Evolutionary conservation across 2,797 vertebrate genomes (phyloP), one percentile per base, ranked within the genome.

Genomic region (Tamandua tetradactyla): DNA sequence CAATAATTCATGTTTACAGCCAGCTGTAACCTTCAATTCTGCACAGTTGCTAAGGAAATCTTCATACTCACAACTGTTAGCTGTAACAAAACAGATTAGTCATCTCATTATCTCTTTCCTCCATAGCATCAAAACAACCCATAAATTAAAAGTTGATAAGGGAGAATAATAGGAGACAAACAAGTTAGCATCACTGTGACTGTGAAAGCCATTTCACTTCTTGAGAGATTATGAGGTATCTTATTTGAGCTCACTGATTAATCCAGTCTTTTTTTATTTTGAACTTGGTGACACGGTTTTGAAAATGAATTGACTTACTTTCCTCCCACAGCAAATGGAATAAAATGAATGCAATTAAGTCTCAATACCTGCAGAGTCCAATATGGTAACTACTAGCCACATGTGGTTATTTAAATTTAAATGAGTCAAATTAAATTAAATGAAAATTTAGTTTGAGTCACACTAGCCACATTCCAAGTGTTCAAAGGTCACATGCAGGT

Each of bases 61-160:
- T 91, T 94, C 88, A 89, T 89, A 84, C 27, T 96, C 32, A 1
- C 96, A 97, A 49, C 93, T 86, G 69, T 96, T 97, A 71, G 96
- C 96, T 97, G 68, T 12, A 98, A 98, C 96, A 95, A 98, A 98
- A 96, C 93, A 95, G 20, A 91, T 14, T 8, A 30, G 30, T 69
- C 85, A 80, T 2, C 6, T 74, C n/a, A 44, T 52, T 72, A 75
- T n/a, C 12, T 25, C 87, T 91, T 79, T 92, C 3, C 49, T 75
- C 20, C 61, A 32, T 37, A 71, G 5, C 5, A 37, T 13, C 52
- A 86, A 91, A 93, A 62, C 5, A 82, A 68, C 59, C 55, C 5
- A 32, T 32, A 22, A 40, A 61, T 42, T 80, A 44, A 55, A 55
- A 55, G 52, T 55, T 55, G 52, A 18, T 55, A 55, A 55, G 52